phyloP scores from a whole-genome alignment of 2,113 vertebrate genomes.

The Leuciscus idus region DNA sequence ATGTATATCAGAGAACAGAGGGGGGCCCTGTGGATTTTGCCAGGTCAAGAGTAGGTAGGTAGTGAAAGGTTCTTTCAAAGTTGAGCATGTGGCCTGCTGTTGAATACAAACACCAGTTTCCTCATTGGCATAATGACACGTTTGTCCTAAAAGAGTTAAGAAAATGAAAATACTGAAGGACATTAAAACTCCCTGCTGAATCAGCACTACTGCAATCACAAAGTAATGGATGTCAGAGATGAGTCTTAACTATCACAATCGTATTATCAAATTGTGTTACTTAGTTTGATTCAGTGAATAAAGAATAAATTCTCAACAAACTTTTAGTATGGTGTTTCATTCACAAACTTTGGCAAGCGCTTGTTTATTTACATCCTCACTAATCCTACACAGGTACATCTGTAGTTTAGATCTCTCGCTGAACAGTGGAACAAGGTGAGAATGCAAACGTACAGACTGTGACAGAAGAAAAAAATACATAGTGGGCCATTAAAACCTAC shows the following conservation, averaged over 20 bases:
- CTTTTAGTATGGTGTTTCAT: constrained; percentile 61
- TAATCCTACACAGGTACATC: constrained; percentile 73
- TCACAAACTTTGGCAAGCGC: constrained; percentile 85
- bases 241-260: not conserved
- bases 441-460: constrained; percentile 57
- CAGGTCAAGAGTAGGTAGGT: constrained; percentile 7
- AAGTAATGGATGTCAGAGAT: not conserved
- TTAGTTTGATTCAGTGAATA: not conserved
- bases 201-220: not conserved
- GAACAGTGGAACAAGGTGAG: constrained; percentile 56
- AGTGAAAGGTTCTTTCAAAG: constrained; percentile 16
- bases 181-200: not conserved
- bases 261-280: not conserved
- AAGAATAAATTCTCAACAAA: constrained; percentile 44
- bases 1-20: not conserved
- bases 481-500: constrained; percentile 21
- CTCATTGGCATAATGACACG: not conserved
- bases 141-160: not conserved
- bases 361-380: constrained; percentile 83
- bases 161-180: not conserved
- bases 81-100: not conserved
- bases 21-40: not conserved
- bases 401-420: constrained; percentile 62
- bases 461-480: constrained; percentile 41
- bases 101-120: not conserved